Base-by-base conservation (phyloP, 1,140 invertebrate genomes). In the Eulimnadia texana region DNA sequence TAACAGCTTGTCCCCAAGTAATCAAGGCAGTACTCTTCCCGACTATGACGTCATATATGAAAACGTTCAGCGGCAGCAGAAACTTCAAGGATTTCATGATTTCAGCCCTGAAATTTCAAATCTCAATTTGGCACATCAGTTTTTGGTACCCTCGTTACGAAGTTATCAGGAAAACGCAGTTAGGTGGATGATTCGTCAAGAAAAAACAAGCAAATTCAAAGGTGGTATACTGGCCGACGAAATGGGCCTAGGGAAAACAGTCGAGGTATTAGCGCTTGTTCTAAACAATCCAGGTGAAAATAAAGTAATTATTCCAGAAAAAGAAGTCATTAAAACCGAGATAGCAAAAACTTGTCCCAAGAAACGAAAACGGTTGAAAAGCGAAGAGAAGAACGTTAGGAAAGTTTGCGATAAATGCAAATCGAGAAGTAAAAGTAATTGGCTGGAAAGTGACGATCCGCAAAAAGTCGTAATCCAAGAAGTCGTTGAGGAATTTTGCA, bases 221-320 rank as follows among this genome's bases (percentile, higher is more conserved):
- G 85, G 86, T 57, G 87, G 86, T 3, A 87, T 90, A 59, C 71
- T 90, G 52, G 85, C 85, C 19, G 87, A 90, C 74, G 86, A 90
- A 73, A 90, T 90, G 87, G 87, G 86, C 10, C 70, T 90, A 19
- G 87, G 87, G 1, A 90, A 90, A 75, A 89, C 87, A 0, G 80
- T 90, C 3, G 86, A 90, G 73, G 78, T 88, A 22, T 67, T 90
- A 11, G 79, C 83, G 16, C 78, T 82, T 60, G 78, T 89, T 65
- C 68, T 88, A 50, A 67, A 74, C 2, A 77, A 88, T 73, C 78
- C 77, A 11, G 3, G 16, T 2, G 29, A 27, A 33, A 33, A 57
- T 3, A 57, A 57, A 16, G 9, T 57, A 19, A 16, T 27, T 16
- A 19, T 29, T 11, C 11, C 33, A 16, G 27, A 57, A 57, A 19